These are phyloP conservation scores for Characodon lateralis DNA, from an alignment of 2,797 vertebrate species.

Conservation along the genomic window DNA sequence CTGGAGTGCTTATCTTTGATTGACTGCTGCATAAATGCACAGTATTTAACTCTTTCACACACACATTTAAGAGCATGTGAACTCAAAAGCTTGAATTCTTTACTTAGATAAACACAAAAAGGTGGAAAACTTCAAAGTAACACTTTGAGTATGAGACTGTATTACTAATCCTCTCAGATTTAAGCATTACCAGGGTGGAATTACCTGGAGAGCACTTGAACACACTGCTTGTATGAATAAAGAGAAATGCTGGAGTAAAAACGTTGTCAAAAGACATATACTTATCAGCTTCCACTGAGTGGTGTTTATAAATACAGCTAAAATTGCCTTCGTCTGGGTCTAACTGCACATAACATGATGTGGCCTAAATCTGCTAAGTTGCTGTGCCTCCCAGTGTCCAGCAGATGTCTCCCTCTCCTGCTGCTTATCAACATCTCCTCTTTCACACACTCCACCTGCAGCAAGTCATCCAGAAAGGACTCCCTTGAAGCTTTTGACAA, in stretches of 20 bases:
- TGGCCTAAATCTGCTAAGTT: slow-evolving; percentile 47
- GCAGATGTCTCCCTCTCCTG: slow-evolving; percentile 87
- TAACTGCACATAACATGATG: slow-evolving; percentile 16
- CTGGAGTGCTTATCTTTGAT: slow-evolving; percentile 63
- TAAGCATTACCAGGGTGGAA: slow-evolving; percentile 61
- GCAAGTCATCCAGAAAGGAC: slow-evolving; percentile 71
- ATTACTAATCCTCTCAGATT: slow-evolving; percentile 74
- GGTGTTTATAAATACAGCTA: slow-evolving; percentile 12
- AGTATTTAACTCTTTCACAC: slow-evolving; percentile 10
- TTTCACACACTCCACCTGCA: slow-evolving; percentile 64
- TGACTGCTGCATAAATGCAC: slow-evolving; percentile 43
- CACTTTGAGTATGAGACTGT: slow-evolving; percentile 70
- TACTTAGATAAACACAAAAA: slow-evolving; percentile 64
- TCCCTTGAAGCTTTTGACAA: slow-evolving; percentile 86
- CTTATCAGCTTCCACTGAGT: neutral
- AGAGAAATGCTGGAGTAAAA: slow-evolving; percentile 38
- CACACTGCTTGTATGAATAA: slow-evolving; percentile 25
- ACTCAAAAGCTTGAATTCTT: slow-evolving; percentile 65
- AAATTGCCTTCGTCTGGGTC: slow-evolving; percentile 10
- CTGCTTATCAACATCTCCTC: slow-evolving; percentile 53
- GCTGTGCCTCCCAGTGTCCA: slow-evolving; percentile 69
- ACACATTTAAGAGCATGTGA: slow-evolving; percentile 53
- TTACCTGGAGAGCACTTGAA: slow-evolving; percentile 68
- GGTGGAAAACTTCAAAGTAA: slow-evolving; percentile 73
- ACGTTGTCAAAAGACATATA: slow-evolving; percentile 32